These are phyloP conservation scores for Platysternon megacephalum DNA, from an alignment of 2,113 vertebrate genomes.

Conservation along the genomic window DNA sequence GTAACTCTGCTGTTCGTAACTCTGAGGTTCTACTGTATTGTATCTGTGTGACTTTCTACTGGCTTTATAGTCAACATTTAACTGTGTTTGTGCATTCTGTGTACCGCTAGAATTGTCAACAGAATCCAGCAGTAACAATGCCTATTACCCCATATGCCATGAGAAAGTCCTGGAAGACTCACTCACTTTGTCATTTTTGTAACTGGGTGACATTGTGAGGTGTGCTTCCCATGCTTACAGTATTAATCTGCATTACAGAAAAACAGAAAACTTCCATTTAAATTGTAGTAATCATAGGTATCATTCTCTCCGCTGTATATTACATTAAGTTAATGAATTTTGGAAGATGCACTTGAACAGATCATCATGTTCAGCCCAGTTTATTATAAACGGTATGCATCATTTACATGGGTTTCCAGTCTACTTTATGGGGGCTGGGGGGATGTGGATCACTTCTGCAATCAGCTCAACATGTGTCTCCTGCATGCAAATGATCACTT, in stretches of 20 bases:
- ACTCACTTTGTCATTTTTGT: conserved; percentile 12
- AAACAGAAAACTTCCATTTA: conserved; percentile 63
- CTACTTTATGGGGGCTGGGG: conserved; percentile 38
- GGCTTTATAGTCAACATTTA: neutral
- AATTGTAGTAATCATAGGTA: conserved; percentile 66
- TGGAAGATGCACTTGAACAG: conserved; percentile 65
- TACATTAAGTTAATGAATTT: conserved; percentile 76
- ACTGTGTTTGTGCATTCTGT: neutral
- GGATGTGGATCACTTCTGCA: conserved; percentile 19
- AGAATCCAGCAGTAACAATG: neutral
- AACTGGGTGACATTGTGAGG: conserved; percentile 38
- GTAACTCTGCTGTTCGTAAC: no score
- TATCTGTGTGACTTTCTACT: neutral
- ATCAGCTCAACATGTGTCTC: conserved; percentile 35
- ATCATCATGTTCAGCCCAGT: conserved; percentile 52
- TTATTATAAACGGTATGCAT: conserved; percentile 68
- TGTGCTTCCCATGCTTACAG: conserved; percentile 37
- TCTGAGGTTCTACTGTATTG: neutral
- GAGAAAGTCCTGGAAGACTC: conserved; percentile 2
- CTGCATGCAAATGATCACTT: conserved; percentile 2
- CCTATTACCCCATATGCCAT: neutral
- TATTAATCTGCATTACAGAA: conserved; percentile 25
- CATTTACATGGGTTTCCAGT: conserved; percentile 66
- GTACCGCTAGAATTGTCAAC: conserved; percentile 12
- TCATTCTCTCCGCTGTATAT: conserved; percentile 48